phyloP scores from a whole-genome alignment of 2,888 invertebrate genomes.

The Eupithecia exiguata region DNA sequence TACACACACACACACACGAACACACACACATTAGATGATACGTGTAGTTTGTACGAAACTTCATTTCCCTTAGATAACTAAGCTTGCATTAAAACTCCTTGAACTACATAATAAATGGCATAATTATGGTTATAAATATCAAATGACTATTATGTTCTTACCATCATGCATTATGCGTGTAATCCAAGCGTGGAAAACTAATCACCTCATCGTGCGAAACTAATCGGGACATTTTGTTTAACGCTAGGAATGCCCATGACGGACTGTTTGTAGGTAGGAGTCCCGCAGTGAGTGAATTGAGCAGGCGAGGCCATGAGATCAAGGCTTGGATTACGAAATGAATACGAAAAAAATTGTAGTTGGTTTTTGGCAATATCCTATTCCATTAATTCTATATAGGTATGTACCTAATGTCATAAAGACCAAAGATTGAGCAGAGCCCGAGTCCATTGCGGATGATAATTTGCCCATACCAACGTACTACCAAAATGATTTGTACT shows the following conservation, averaged over 20 bases:
- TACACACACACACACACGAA: too few species aligned
- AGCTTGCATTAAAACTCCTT: background rate
- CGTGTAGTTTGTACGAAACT: too few species aligned
- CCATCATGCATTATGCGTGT: constrained; percentile 34
- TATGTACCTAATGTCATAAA: too few species aligned
- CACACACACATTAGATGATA: too few species aligned
- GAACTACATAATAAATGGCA: constrained; percentile 6
- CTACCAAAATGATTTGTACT: too few species aligned
- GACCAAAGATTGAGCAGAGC: too few species aligned
- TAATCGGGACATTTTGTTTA: constrained; percentile 23
- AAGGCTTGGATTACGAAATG: background rate
- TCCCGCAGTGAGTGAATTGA: background rate
- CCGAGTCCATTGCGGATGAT: too few species aligned
- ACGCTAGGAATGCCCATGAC: background rate
- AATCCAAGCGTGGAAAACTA: constrained; percentile 28
- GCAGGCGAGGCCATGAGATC: background rate
- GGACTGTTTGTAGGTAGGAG: background rate
- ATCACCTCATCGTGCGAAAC: constrained; percentile 34
- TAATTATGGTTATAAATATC: constrained; percentile 11
- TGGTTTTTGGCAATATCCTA: too few species aligned
- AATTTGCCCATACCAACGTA: too few species aligned
- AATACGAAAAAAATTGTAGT: too few species aligned
- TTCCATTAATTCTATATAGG: too few species aligned
- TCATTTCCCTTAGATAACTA: background rate
- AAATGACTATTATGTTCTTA: background rate